These are phyloP conservation scores for Anhinga anhinga DNA, from an alignment of 2,113 vertebrate species.

Conservation along the genomic window DNA sequence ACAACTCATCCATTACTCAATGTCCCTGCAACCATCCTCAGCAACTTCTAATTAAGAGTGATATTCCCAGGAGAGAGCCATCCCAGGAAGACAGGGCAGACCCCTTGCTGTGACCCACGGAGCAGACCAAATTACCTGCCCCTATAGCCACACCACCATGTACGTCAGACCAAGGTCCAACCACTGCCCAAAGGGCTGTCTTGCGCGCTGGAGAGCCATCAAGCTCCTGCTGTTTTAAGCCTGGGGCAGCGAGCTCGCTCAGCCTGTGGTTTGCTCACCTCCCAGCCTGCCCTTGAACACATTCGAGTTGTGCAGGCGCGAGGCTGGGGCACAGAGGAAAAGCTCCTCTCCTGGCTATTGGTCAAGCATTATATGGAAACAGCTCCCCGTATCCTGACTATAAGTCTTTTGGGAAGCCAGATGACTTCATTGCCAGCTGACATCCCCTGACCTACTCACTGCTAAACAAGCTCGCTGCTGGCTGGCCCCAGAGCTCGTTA, in stretches of 20 bases:
- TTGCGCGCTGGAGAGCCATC: accelerated
- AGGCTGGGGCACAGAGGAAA: background rate
- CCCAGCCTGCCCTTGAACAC: background rate
- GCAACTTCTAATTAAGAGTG: background rate
- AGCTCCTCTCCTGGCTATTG: background rate
- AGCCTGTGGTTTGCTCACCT: background rate
- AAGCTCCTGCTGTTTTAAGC: background rate
- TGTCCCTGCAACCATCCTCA: background rate
- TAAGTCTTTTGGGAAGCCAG: slow-evolving; percentile 25
- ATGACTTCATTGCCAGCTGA: slow-evolving; percentile 33
- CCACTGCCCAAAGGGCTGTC: background rate
- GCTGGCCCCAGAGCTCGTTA: background rate
- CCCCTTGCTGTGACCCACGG: background rate
- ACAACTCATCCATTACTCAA: background rate
- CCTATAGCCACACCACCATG: background rate
- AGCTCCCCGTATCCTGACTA: background rate
- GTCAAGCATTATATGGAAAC: background rate
- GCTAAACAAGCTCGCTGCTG: background rate
- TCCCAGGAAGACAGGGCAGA: background rate
- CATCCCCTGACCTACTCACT: background rate
- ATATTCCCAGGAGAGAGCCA: background rate
- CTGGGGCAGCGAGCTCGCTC: accelerated
- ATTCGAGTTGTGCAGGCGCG: background rate
- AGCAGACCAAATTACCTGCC: accelerated
- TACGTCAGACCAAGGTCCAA: background rate